Base-by-base conservation (phyloP, 2,888 invertebrate species). In the Thumatha senex region DNA sequence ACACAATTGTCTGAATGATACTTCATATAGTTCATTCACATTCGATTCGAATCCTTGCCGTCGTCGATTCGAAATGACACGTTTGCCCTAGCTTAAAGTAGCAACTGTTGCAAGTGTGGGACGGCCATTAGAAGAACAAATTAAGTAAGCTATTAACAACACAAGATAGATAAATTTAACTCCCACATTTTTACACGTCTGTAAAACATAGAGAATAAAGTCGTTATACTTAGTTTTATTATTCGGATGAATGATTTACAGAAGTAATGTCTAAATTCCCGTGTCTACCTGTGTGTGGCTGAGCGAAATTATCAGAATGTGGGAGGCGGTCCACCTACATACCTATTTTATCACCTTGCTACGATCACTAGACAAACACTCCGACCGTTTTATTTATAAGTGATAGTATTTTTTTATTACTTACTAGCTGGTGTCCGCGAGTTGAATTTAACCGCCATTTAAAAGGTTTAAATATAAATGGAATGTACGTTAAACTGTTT, bases 271-370 rank as follows among this genome's bases (percentile, higher is more conserved):
- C 42, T 36, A 24, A 29, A 15, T 48, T 38, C 45, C 29, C 15
- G 12, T 31, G 9, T 18, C 5, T 39, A 12, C 31, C 39, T 35
- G 44, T 45, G 49, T 45, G 49, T 40, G 44, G 48, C 14, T 7
- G 18, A 40, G 49, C 50, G 50, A 45, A 50, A 44, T 44, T 36
- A 34, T 45, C 45, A 4, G 13, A 13, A 15, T 45, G 50, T 50
- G 50, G 50, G 50, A 34, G 40, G 45, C 30, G 15, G 50, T 50
- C 50, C 50, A 45, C 50, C 50, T 50, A 50, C 50, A 36, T 34
- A 13, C 18, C n/a, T 44, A 35, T 49, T 44, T 49, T 49, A 49
- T 49, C 49, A 44, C 40, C 35, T 15, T 9, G 5, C 40, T 34
- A 34, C 48, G 48, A 38, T 48, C 43, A 13, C 48, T 24, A 31